Evolutionary conservation across 2,113 vertebrate species (phyloP).

Genomic region (Syngnathus typhle): DNA sequence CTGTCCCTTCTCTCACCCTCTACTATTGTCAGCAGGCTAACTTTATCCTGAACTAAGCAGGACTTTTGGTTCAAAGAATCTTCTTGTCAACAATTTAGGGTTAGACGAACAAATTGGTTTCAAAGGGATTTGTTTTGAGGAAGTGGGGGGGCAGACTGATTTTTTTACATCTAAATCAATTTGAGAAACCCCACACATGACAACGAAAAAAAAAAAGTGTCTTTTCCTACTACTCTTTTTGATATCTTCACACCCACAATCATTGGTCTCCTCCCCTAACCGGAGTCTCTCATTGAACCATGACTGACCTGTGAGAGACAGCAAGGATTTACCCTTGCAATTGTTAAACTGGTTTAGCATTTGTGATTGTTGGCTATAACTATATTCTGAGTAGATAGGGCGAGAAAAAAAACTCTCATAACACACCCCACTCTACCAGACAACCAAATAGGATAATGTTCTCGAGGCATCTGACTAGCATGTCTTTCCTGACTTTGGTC

Average conservation of each 20-base stretch:
- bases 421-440: neutral
- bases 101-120: neutral
- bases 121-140: neutral
- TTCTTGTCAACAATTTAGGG: neutral
- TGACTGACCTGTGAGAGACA: too few relatives aligned
- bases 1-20: conserved; percentile 23
- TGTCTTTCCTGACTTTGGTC: neutral
- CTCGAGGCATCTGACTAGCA: neutral
- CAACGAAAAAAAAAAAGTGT: too few relatives aligned
- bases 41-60: conserved; percentile 11
- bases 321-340: neutral
- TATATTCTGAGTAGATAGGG: neutral
- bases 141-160: neutral
- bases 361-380: neutral
- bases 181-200: neutral
- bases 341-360: neutral
- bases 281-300: too few relatives aligned
- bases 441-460: neutral
- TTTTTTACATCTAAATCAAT: neutral
- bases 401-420: neutral
- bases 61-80: conserved; percentile 3
- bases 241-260: neutral
- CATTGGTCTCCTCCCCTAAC: neutral
- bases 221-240: neutral
- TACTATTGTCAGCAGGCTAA: conserved; percentile 23